phyloP scores from a whole-genome alignment of 2,113 vertebrate genomes.

The Pipa parva region DNA sequence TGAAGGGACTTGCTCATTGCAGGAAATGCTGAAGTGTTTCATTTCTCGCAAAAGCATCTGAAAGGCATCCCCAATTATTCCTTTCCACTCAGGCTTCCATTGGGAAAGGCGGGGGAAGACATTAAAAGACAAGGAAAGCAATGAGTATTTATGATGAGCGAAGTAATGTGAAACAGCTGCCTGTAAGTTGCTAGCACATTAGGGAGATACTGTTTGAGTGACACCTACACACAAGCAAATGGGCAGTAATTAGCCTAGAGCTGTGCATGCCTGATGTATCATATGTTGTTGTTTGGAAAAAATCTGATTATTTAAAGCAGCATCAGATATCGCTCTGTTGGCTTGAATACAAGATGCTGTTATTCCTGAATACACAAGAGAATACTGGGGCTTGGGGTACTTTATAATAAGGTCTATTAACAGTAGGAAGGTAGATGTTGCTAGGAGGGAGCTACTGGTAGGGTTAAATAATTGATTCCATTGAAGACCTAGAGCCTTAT shows the following conservation, averaged over 20 bases:
- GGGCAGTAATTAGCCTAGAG: conserved; percentile 23
- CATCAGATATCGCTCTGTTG: conserved; percentile 15
- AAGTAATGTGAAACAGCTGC: conserved; percentile 29
- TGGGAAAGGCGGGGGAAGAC: neutral
- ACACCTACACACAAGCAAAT: conserved; percentile 30
- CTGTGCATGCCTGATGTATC: conserved; percentile 3
- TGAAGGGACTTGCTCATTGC: neutral
- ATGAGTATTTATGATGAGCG: conserved; percentile 17
- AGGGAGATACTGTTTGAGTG: conserved; percentile 19
- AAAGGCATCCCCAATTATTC: conserved; percentile 13
- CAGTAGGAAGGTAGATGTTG: conserved; percentile 30
- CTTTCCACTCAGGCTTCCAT: conserved; percentile 7
- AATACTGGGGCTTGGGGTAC: conserved; percentile 20
- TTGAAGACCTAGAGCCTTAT: conserved; percentile 37
- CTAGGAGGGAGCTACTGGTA: conserved; percentile 23
- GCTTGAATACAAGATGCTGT: conserved; percentile 18
- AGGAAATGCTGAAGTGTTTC: neutral
- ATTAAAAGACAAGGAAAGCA: conserved; percentile 15
- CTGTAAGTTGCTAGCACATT: conserved; percentile 9
- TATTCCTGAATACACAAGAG: conserved; percentile 26
- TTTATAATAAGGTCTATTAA: conserved; percentile 38
- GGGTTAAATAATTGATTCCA: conserved; percentile 44
- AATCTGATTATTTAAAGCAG: conserved; percentile 38
- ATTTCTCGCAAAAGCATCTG: neutral
- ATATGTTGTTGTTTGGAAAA: conserved; percentile 23